phyloP scores from a whole-genome alignment of 1,140 invertebrate species.

The Diuraphis noxia region DNA sequence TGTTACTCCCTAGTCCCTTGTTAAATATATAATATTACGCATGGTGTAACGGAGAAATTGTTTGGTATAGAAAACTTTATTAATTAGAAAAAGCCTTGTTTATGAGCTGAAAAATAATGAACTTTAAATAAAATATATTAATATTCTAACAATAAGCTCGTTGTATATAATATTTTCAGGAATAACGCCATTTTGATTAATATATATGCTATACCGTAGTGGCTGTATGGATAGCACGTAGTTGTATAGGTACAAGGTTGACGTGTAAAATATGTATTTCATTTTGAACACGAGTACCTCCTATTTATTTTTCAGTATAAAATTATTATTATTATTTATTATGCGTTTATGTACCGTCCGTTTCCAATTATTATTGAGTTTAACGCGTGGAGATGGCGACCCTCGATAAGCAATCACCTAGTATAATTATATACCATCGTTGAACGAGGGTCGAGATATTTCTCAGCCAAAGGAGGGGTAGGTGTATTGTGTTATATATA shows the following conservation, averaged over 20 bases:
- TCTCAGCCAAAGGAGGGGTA: not conserved
- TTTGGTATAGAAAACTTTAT: not conserved
- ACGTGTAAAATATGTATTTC: not conserved
- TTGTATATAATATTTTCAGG: not conserved
- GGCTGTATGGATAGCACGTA: not conserved
- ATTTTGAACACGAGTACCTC: not conserved
- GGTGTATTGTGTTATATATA: not conserved
- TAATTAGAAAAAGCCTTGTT: not conserved
- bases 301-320: not conserved
- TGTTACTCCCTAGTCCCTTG: not conserved
- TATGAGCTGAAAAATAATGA: not conserved
- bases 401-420: not conserved
- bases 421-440: not conserved
- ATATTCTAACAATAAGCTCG: not conserved
- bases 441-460: not conserved
- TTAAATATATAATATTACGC: not conserved
- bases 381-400: not conserved
- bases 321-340: no score
- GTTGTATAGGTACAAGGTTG: no score
- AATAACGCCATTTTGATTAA: not conserved
- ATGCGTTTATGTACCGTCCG: not conserved
- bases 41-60: not conserved
- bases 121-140: not conserved
- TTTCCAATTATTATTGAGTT: not conserved
- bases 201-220: not conserved